Conservation (phyloP, 2,888 invertebrate species). For the Capitulum mitella region DNA sequence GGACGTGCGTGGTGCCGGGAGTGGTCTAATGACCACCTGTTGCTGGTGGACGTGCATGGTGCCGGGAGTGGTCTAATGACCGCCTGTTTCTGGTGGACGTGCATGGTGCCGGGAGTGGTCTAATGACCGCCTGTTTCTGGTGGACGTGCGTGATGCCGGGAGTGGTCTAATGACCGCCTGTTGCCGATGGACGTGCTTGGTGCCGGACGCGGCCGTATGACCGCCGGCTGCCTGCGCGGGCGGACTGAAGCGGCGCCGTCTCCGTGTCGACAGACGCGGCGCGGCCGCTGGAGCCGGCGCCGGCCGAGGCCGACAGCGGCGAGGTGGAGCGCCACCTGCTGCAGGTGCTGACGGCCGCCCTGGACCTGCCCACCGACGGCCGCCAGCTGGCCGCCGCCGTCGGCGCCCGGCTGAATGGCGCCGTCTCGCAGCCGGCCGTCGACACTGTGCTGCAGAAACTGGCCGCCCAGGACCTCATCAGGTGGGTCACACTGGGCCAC, state of each 20-base stretch:
- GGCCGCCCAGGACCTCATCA: slow-evolving; percentile 27
- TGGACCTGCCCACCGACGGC: slow-evolving; percentile 64
- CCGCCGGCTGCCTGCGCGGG: too few relatives aligned
- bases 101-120: too few relatives aligned
- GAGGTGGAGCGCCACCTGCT: slow-evolving; percentile 59
- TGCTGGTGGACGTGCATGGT: too few relatives aligned
- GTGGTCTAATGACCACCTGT: too few relatives aligned
- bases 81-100: too few relatives aligned
- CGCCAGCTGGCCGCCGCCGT: slow-evolving; percentile 55
- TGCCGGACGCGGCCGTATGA: too few relatives aligned
- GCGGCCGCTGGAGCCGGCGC: slow-evolving; percentile 42
- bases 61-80: too few relatives aligned
- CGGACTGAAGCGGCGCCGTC: too few relatives aligned
- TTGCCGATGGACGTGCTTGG: background rate
- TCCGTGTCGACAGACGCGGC: background rate
- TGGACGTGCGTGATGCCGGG: too few relatives aligned
- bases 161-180: too few relatives aligned
- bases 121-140: too few relatives aligned
- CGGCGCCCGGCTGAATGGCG: slow-evolving; percentile 45
- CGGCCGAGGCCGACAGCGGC: slow-evolving; percentile 60
- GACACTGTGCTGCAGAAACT: slow-evolving; percentile 24
- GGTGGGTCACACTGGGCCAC: background rate
- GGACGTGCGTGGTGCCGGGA: too few relatives aligned
- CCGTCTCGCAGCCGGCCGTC: background rate
- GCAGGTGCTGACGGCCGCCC: slow-evolving; percentile 57